Base-by-base conservation (phyloP, 1,140 invertebrate genomes). In the Dolichoris vasculosae region DNA sequence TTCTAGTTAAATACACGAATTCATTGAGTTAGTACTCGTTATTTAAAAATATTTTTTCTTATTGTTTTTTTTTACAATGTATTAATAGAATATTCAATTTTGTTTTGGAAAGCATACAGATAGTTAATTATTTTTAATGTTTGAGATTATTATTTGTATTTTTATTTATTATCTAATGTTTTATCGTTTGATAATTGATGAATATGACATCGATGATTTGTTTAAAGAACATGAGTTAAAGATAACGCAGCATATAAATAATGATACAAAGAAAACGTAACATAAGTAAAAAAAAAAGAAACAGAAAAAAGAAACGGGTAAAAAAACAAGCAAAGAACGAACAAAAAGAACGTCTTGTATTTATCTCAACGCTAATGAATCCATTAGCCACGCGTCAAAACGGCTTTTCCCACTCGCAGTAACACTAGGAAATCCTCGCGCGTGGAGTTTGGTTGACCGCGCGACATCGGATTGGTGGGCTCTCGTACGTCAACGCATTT, bases 301-400 rank as follows among this genome's bases (percentile, higher is more conserved):
- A n/a, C n/a, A n/a, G n/a, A n/a, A n/a, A n/a, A n/a, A n/a, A n/a
- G n/a, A n/a, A n/a, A n/a, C n/a, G n/a, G n/a, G n/a, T n/a, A n/a
- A n/a, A n/a, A n/a, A n/a, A 55, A 20, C 2, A 17, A 7, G 51
- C 20, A 55, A 55, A 55, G 17, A 55, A 55, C 20, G 15, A 55
- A 55, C 9, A 17, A 17, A 55, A 11, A 20, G 13, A 59, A 59
- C 4, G 4, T 59, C 23, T 69, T 67, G 64, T 46, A 32, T 75
- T 75, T 46, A 40, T 30, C 17, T 75, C 2, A 8, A 30, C 71
- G 30, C 17, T 75, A 75, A 75, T n/a, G 38, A 48, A 75, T 35
- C 43, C 71, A 46, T 75, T 40, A 40, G 71, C 43, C 71, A 75
- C 71, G 71, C 71, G 71, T 46, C 71, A 75, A 43, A 46, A 30